phyloP scores from a whole-genome alignment of 2,797 vertebrate species.

The Sciurus carolinensis region DNA sequence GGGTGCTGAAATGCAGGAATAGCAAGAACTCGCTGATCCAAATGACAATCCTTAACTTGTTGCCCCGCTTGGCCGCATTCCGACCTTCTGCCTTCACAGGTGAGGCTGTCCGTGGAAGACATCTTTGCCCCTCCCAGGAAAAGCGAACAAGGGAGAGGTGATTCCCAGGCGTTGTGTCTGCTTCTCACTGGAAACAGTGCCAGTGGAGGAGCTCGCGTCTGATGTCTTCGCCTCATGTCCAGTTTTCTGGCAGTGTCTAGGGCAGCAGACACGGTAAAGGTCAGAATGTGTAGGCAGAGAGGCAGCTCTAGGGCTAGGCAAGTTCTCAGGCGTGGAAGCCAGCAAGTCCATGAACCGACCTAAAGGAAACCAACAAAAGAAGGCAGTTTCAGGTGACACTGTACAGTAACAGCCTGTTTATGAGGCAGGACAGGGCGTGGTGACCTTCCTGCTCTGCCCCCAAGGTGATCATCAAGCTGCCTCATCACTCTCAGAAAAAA shows the following conservation, averaged over 20 bases:
- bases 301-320: not conserved
- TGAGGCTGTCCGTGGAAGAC: constrained; percentile 83
- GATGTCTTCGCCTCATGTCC: not conserved
- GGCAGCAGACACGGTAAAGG: not conserved
- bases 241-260: not conserved
- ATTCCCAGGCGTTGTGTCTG: not conserved
- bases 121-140: not conserved
- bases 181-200: not conserved
- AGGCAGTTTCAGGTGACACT: not conserved
- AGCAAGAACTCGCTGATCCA: constrained; percentile 99
- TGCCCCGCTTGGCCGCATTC: constrained; percentile 97
- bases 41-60: constrained; percentile 97
- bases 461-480: not conserved
- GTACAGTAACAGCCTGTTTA: not conserved
- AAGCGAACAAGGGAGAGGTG: not conserved
- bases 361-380: not conserved
- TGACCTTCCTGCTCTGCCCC: not conserved
- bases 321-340: rapidly evolving
- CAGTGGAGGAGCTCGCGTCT: not conserved
- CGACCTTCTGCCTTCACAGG: constrained; percentile 97
- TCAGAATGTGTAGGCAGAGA: not conserved
- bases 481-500: not conserved
- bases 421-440: not conserved
- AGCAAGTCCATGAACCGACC: not conserved
- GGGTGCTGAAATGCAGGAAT: constrained; percentile 97